A percentile compares a stretch with the other conserved stretches of the same genome.
These are phyloP conservation scores for Hipposideros armiger DNA, from an alignment of 2,113 vertebrate species.

Conservation along the genomic window DNA sequence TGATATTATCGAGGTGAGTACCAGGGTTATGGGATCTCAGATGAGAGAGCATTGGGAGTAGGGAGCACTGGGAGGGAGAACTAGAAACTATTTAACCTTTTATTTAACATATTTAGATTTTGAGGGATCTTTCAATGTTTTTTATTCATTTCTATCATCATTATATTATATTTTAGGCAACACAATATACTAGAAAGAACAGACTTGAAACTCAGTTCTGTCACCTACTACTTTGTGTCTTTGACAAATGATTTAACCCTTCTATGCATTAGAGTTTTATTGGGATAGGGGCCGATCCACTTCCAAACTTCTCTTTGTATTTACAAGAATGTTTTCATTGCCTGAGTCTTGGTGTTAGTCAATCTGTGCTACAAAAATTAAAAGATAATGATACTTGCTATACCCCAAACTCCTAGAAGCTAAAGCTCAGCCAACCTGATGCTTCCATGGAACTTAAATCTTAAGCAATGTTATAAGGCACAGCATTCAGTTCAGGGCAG, in stretches of 20 bases:
- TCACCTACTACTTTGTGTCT: neutral
- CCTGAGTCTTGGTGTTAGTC: neutral
- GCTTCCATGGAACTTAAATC: neutral
- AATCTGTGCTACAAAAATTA: neutral
- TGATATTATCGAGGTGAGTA: neutral
- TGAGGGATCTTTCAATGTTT: neutral
- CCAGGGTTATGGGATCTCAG: neutral
- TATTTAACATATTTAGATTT: neutral
- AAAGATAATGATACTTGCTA: neutral
- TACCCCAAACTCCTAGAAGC: neutral
- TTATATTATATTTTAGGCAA: neutral
- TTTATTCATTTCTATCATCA: neutral
- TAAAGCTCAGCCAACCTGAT: neutral
- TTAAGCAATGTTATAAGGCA: neutral
- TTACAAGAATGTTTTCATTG: neutral
- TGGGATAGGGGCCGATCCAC: neutral
- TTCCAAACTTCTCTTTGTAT: neutral
- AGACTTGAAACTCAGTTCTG: neutral
- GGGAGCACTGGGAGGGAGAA: neutral
- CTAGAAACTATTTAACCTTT: neutral
- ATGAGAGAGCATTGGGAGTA: neutral
- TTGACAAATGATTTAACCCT: neutral
- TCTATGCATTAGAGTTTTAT: neutral
- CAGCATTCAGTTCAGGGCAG: neutral
- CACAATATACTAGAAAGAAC: neutral